Evolutionary conservation across 2,113 vertebrate genomes (phyloP).

Genomic region (Eupsittula cactorum): DNA sequence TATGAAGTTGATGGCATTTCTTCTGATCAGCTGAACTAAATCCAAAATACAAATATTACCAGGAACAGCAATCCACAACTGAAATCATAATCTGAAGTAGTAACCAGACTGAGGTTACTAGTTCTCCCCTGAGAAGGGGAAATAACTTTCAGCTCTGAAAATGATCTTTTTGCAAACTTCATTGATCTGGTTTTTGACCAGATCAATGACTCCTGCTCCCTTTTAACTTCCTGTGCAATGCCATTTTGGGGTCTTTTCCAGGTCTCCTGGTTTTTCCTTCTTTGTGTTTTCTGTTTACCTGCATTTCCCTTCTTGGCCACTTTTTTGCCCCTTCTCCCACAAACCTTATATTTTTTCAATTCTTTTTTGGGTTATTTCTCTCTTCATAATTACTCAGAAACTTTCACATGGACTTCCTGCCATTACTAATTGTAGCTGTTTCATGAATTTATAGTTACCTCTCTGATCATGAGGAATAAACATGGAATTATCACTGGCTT

Average conservation of each 20-base stretch:
- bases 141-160: neutral
- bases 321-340: neutral
- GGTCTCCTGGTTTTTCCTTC: neutral
- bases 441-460: neutral
- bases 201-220: neutral
- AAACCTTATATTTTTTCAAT: neutral
- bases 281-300: neutral
- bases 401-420: neutral
- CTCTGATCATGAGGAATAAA: neutral
- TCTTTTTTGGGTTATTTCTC: neutral
- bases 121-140: neutral
- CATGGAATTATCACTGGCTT: neutral
- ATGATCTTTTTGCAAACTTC: neutral
- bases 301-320: neutral
- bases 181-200: neutral
- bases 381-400: neutral
- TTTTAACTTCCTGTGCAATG: neutral
- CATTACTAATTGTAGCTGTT: neutral
- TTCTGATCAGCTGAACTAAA: neutral
- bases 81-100: neutral
- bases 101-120: neutral
- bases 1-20: neutral
- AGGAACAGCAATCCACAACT: neutral
- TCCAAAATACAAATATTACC: neutral
- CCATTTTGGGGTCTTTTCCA: neutral